A percentile compares a stretch with the other conserved stretches of the same genome.
Evolutionary conservation across 2,797 vertebrate species (phyloP).

Genomic region (Acrossocheilus fasciatus): DNA sequence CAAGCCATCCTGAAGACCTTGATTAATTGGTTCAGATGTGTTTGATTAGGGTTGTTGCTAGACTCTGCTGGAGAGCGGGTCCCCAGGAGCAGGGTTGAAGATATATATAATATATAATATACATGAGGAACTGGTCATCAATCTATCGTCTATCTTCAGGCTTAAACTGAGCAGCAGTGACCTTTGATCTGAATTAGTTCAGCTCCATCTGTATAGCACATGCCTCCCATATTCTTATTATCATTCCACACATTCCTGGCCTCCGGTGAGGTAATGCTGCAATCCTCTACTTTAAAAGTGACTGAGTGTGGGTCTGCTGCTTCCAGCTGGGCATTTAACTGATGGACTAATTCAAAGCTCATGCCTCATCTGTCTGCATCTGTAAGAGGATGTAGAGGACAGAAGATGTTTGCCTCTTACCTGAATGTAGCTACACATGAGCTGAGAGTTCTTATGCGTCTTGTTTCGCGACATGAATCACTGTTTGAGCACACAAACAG

Average conservation of each 20-base stretch:
- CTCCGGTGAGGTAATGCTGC: slow-evolving; percentile 48
- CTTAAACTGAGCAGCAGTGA: not conserved
- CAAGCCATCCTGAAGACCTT: not conserved
- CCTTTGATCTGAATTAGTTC: slow-evolving; percentile 16
- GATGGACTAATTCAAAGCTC: slow-evolving; percentile 27
- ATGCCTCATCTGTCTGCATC: slow-evolving; percentile 11
- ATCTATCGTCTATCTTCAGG: not conserved
- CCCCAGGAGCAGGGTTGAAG: not conserved
- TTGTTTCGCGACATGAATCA: slow-evolving; percentile 31
- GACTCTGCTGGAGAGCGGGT: not conserved
- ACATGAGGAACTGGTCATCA: not conserved
- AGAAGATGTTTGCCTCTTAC: not conserved
- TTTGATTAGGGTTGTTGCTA: not conserved
- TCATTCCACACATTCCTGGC: slow-evolving; percentile 48
- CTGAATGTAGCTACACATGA: not conserved
- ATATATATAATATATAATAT: not conserved
- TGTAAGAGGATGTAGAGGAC: not conserved
- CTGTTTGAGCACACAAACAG: slow-evolving; percentile 8
- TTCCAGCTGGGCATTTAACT: slow-evolving; percentile 41
- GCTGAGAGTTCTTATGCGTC: not conserved
- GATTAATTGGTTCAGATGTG: not conserved
- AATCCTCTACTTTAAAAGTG: slow-evolving; percentile 15
- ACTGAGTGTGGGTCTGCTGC: slow-evolving; percentile 10
- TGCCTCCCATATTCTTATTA: slow-evolving; percentile 42
- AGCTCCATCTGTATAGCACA: slow-evolving; percentile 36